These are phyloP conservation scores for Chironomus tepperi DNA, from an alignment of 1,140 invertebrate species.

Conservation along the genomic window DNA sequence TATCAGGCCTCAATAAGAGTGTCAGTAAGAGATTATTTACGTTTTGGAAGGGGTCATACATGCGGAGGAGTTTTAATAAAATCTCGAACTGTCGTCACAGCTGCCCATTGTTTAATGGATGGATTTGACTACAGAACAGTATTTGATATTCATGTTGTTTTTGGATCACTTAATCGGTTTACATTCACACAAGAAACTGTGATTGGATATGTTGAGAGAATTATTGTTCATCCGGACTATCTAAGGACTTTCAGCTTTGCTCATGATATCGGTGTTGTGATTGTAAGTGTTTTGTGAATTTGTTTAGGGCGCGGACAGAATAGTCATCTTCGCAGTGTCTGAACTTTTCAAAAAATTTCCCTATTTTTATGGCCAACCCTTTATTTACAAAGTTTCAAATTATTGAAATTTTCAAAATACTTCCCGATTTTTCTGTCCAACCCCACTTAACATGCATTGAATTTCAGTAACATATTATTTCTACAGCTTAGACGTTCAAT, in stretches of 20 bases:
- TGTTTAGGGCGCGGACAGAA: not conserved
- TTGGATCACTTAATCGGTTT: not conserved
- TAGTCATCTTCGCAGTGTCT: no score
- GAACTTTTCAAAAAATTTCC: no score
- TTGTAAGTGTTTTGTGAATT: not conserved
- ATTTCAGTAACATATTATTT: not conserved
- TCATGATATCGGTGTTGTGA: not conserved
- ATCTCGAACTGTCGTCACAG: not conserved
- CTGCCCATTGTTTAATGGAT: not conserved
- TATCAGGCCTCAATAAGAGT: slow-evolving; percentile 10
- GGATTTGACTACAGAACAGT: not conserved
- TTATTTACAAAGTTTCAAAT: no score
- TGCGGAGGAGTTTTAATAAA: slow-evolving; percentile 3
- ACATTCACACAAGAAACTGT: not conserved
- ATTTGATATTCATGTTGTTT: not conserved
- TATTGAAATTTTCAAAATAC: no score
- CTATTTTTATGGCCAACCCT: no score
- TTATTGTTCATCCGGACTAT: slow-evolving; percentile 4
- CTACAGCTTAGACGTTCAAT: not conserved
- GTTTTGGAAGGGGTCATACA: not conserved
- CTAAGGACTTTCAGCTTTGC: not conserved
- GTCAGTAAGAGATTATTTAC: not conserved
- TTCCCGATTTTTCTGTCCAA: no score
- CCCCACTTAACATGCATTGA: not conserved
- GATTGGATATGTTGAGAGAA: not conserved